Evolutionary conservation across 1,140 invertebrate species (phyloP), one percentile per base, ranked within the genome.

Genomic region (Drosophila carrolli): DNA sequence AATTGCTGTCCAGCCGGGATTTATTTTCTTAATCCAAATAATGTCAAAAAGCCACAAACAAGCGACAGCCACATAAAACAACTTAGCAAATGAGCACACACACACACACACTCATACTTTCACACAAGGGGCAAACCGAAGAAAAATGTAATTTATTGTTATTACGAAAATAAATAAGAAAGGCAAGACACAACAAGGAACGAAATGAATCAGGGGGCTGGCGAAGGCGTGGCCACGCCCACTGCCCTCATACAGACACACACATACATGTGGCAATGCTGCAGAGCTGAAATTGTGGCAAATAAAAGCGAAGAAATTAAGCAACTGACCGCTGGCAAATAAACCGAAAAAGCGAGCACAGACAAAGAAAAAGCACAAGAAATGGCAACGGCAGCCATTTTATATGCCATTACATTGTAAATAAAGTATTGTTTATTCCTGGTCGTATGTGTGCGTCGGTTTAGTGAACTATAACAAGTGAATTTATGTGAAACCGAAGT

Each of bases 61-160:
- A 83, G 83, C 83, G 83, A 86, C 83, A 86, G 83, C 55, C 75
- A 81, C 83, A 86, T 86, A 86, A 86, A 86, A 86, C 83, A 86
- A 88, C 83, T 88, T 78, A 77, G 71, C 79, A 86, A 86, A 86
- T 86, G 83, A 86, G 83, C 67, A 79, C 59, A 78, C 59, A 70
- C 46, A 67, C 54, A 68, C 48, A 63, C 29, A 57, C 46, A 59
- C 61, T 60, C 58, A 56, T 48, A 40, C 10, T 16, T 40, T 35
- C 27, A 23, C 1, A 11, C 7, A 37, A 19, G 37, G n/a, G 43
- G 53, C 75, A 72, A 81, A 60, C 70, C 62, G 23, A 79, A 86
- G 83, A 88, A 88, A 86, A 86, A 86, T 86, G 83, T 88, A 88
- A 88, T 86, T 86, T 86, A 86, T 88, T 88, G 84, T 86, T 86